A percentile compares a stretch with the other conserved stretches of the same genome.
phyloP scores from a whole-genome alignment of 1,140 invertebrate genomes.

The Tetramorium simillimum region DNA sequence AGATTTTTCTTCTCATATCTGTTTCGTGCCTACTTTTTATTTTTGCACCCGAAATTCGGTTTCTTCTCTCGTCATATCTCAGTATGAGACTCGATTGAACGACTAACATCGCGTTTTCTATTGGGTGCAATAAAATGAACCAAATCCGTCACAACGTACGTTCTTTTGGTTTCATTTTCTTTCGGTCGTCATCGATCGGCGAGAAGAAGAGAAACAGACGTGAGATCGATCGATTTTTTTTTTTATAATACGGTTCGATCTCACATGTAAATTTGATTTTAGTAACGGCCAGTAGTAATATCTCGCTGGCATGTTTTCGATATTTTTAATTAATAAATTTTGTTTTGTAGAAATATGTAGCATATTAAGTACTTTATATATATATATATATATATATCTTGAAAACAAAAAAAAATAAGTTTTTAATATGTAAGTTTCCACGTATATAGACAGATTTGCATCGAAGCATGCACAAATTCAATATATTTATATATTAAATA shows the following conservation, averaged over 20 bases:
- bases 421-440: conserved; percentile 17
- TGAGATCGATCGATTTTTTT: conserved; percentile 44
- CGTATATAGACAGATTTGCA: conserved; percentile 29
- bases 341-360: background rate
- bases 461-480: conserved; percentile 53
- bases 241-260: conserved; percentile 1
- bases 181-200: background rate
- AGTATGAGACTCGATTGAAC: background rate
- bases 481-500: conserved; percentile 62
- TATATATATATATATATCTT: no score
- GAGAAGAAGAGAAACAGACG: background rate
- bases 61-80: background rate
- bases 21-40: background rate
- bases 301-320: background rate
- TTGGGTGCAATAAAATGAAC: conserved; percentile 54
- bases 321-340: conserved; percentile 2
- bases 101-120: background rate
- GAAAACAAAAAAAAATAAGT: background rate
- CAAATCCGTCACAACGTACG: background rate
- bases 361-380: background rate
- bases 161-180: background rate
- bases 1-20: background rate
- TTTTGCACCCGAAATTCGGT: background rate
- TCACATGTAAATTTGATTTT: background rate
- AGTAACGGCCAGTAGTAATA: background rate